A percentile compares a stretch with the other conserved stretches of the same genome.
phyloP scores from a whole-genome alignment of 2,797 vertebrate genomes.

The Serranus cabrilla region DNA sequence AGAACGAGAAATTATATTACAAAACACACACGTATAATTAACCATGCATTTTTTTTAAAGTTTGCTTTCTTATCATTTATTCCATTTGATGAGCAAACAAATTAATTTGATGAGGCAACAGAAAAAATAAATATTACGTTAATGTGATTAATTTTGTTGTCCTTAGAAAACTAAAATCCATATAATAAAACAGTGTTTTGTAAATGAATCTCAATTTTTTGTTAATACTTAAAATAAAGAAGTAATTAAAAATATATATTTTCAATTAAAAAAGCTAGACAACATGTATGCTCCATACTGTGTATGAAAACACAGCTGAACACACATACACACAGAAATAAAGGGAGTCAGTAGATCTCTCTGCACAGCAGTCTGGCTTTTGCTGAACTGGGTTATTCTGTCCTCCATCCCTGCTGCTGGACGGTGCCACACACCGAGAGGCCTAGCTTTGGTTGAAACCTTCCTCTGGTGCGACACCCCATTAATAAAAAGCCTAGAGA shows the following conservation, averaged over 20 bases:
- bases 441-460: constrained; percentile 75
- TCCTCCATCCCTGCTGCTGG: constrained; percentile 40
- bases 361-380: constrained; percentile 8
- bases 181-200: not conserved
- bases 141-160: constrained; percentile 14
- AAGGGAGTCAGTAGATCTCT: not conserved
- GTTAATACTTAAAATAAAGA: not conserved
- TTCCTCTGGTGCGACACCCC: constrained; percentile 77
- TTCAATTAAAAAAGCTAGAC: not conserved
- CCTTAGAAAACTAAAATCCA: constrained; percentile 5
- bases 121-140: constrained; percentile 12
- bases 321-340: constrained; percentile 9
- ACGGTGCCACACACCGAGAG: constrained; percentile 63
- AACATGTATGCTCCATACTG: not conserved
- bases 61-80: constrained; percentile 8
- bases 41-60: constrained; percentile 17
- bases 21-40: constrained; percentile 38
- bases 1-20: constrained; percentile 44
- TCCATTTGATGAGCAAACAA: not conserved
- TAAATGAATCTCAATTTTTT: not conserved
- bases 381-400: constrained; percentile 23
- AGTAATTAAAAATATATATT: not conserved
- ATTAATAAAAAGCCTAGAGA: constrained; percentile 86
- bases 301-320: not conserved
- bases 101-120: constrained; percentile 6